Percentiles rank a stretch among this genome's conserved stretches.
phyloP scores from a whole-genome alignment of 2,113 vertebrate genomes.

The Burhinus bistriatus region DNA sequence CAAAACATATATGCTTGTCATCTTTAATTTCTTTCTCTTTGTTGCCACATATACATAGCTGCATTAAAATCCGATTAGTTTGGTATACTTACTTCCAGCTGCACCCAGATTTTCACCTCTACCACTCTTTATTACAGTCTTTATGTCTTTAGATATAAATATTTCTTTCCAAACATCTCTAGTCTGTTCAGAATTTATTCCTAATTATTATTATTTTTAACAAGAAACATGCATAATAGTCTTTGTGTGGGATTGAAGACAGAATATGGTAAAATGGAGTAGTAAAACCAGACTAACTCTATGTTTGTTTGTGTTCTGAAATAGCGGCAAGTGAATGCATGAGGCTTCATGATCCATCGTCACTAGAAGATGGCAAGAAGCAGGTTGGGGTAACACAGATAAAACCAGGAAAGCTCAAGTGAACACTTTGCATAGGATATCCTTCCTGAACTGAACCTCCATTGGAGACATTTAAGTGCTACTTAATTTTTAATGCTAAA shows the following conservation, averaged over 20 bases:
- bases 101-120: not conserved
- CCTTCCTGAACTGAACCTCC: not conserved
- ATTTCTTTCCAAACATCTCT: not conserved
- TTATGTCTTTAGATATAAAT: not conserved
- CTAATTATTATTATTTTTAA: not conserved
- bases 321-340: not conserved
- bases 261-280: not conserved
- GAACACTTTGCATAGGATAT: not conserved
- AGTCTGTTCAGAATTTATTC: not conserved
- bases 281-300: not conserved
- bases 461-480: no score
- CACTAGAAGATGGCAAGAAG: not conserved
- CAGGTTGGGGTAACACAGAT: not conserved
- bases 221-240: not conserved
- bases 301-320: not conserved
- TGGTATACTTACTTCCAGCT: not conserved
- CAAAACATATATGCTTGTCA: not conserved
- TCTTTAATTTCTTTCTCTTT: not conserved
- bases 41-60: not conserved
- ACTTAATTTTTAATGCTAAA: no score
- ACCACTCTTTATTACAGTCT: not conserved
- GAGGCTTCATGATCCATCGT: not conserved
- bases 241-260: not conserved
- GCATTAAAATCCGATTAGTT: not conserved
- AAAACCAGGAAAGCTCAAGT: not conserved